Evolutionary conservation across 2,113 vertebrate genomes (phyloP), one percentile per base, ranked within the genome.

Genomic region (Hyperopisus bebe): DNA sequence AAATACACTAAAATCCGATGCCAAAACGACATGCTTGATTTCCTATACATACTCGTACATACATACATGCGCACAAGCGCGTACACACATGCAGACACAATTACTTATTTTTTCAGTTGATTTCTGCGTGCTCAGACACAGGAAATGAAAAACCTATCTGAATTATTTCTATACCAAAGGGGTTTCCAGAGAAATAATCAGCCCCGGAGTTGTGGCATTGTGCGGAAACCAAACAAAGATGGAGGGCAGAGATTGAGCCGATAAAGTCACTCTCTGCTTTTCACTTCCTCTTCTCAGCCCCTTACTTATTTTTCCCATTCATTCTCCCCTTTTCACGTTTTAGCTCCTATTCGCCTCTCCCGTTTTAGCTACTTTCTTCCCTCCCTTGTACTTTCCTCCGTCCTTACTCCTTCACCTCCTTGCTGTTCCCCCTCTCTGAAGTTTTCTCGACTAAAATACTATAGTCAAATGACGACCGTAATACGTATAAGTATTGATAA

Each of bases 131-230:
- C 35, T 80, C 74, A 80, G 35, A 80, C 35, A 42, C 31, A 80
- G 74, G 74, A 80, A 80, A 80, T 80, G 74, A 80, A 80, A 84
- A 46, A 4, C 19, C 39, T 47, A 17, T 82, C 42, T 15, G 44
- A 84, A 84, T 84, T 88, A 93, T 92, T 92, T 92, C 74, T 90
- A 90, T 91, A 92, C 91, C 91, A 90, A 91, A 90, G 87, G 90
- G 89, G 91, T 86, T 91, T 91, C 82, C 50, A 90, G 90, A 90
- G 89, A 93, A 91, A 91, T 91, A 92, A 92, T 92, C 92, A 92
- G 91, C 7, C 88, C 90, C 88, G 90, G 91, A 89, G 84, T 88
- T 84, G 83, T 58, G 88, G 80, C 66, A 62, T 15, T 35, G n/a
- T 87, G 74, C 44, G 62, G n/a, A 31, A 77, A 19, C 62, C 13